phyloP scores from a whole-genome alignment of 2,888 invertebrate species.

The Caenorhabditis doughertyi region DNA sequence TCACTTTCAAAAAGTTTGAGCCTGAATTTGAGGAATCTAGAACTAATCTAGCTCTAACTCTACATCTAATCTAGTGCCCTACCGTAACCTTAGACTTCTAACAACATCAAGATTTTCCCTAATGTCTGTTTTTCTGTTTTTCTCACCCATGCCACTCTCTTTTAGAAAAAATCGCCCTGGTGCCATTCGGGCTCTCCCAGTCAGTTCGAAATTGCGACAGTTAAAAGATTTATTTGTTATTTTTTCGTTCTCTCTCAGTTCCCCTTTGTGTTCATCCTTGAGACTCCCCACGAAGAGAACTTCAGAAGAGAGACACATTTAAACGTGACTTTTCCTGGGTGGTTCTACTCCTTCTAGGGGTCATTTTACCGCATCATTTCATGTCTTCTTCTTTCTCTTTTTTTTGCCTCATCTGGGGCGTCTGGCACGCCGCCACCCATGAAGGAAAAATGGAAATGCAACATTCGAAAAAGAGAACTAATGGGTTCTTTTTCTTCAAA shows the following conservation, averaged over 20 bases:
- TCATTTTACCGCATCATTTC: constrained; percentile 47
- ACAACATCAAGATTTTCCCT: too few relatives aligned
- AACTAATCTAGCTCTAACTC: too few relatives aligned
- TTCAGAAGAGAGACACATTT: not conserved
- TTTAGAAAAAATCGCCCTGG: constrained; percentile 12
- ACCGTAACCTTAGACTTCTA: too few relatives aligned
- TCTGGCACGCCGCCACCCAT: constrained; percentile 30
- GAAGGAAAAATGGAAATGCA: constrained; percentile 47
- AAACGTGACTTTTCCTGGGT: not conserved
- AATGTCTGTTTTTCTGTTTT: constrained; percentile 5
- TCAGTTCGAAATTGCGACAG: constrained; percentile 51
- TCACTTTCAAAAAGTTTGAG: too few relatives aligned
- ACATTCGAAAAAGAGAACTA: constrained; percentile 37
- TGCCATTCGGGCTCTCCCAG: constrained; percentile 37
- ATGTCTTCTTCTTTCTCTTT: constrained; percentile 6
- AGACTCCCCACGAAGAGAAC: not conserved
- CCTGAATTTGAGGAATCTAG: too few relatives aligned
- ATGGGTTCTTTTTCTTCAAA: constrained; percentile 34
- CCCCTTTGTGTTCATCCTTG: not conserved
- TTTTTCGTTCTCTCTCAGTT: constrained; percentile 17
- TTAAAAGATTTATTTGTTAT: constrained; percentile 61
- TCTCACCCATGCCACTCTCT: constrained; percentile 1
- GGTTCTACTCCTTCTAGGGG: constrained; percentile 7
- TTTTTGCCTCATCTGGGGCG: not conserved
- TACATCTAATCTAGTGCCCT: too few relatives aligned